Conservation (phyloP, 2,888 invertebrate species). For the Calameuta pallipes region DNA sequence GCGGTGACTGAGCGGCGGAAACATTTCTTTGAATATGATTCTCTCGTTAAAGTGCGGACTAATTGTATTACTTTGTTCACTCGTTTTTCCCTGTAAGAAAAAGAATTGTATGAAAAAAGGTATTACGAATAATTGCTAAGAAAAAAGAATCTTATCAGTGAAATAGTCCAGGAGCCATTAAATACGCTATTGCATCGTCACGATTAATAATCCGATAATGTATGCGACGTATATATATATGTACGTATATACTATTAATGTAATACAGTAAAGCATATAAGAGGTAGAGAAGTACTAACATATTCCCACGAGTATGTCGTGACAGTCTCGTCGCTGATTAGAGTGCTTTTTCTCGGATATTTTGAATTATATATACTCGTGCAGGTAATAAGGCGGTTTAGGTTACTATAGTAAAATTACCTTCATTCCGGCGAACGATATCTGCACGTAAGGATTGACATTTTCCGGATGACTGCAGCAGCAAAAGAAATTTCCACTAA, state of each 20-base stretch:
- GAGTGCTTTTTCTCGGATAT: not conserved
- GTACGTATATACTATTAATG: not conserved
- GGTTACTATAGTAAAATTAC: constrained; percentile 56
- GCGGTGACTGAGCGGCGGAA: constrained; percentile 82
- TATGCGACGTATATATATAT: not conserved
- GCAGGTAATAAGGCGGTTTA: not conserved
- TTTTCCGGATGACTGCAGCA: constrained; percentile 45
- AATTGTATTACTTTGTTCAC: constrained; percentile 68
- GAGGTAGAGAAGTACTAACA: not conserved
- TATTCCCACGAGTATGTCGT: not conserved
- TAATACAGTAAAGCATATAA: not conserved
- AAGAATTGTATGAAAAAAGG: not conserved
- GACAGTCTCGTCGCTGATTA: not conserved
- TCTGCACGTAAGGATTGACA: constrained; percentile 69
- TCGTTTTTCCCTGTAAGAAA: constrained; percentile 73
- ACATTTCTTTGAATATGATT: constrained; percentile 82
- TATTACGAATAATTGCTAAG: not conserved
- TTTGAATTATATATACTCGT: not conserved
- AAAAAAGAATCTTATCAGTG: too few relatives aligned
- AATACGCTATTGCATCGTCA: not conserved
- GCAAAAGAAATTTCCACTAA: constrained; percentile 37
- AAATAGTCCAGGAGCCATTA: not conserved
- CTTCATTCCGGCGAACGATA: constrained; percentile 74
- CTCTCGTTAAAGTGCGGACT: constrained; percentile 82
- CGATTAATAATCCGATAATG: not conserved